Conservation (phyloP, 2,113 vertebrate genomes). For the Syngnathus floridae region DNA sequence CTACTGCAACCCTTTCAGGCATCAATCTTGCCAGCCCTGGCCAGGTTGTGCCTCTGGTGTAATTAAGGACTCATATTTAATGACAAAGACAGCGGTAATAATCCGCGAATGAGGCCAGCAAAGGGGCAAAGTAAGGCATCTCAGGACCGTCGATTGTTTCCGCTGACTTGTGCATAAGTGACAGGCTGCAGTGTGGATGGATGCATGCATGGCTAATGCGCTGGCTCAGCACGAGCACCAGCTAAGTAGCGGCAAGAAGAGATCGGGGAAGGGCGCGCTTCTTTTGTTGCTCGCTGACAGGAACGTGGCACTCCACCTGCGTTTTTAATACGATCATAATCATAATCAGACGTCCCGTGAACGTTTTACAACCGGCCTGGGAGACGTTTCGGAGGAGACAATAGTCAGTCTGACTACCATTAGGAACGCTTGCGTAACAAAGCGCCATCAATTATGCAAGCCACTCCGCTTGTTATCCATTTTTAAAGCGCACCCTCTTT, state of each 20-base stretch:
- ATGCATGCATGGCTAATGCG: neutral
- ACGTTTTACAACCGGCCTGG: neutral
- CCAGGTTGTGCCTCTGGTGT: too few relatives aligned
- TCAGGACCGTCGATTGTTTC: neutral
- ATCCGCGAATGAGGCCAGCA: neutral
- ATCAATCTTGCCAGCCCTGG: neutral
- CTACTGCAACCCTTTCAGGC: neutral
- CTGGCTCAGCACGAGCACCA: neutral
- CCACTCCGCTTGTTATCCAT: constrained; percentile 40
- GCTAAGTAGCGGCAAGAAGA: neutral
- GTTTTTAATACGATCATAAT: too few relatives aligned
- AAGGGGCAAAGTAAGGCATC: neutral
- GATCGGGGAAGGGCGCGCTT: neutral
- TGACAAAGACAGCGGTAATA: neutral
- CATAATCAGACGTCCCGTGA: too few relatives aligned
- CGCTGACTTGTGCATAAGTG: neutral
- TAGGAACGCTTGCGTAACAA: constrained; percentile 60
- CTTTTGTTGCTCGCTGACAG: neutral
- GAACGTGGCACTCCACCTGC: too few relatives aligned
- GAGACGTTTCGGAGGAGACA: constrained; percentile 28
- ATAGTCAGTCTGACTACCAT: constrained; percentile 43
- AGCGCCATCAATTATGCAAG: constrained; percentile 52
- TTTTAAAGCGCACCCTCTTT: constrained; percentile 53
- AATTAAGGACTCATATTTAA: neutral
- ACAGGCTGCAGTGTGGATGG: neutral